Evolutionary conservation across 2,888 invertebrate species (phyloP), one percentile per base, ranked within the genome.

Genomic region (Drosophila anomelani): DNA sequence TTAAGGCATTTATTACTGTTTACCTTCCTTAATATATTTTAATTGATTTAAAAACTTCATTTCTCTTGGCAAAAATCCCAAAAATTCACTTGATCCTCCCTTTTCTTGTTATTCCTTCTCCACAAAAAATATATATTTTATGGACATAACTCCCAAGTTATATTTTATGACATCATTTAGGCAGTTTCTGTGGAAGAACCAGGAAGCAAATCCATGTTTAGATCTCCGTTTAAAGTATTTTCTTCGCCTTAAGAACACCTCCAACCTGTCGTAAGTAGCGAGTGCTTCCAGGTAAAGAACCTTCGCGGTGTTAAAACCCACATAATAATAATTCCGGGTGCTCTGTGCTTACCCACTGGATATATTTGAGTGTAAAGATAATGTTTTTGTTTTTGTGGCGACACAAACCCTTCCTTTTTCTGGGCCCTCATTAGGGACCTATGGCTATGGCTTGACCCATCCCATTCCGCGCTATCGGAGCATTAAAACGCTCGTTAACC

Each of bases 401-500:
- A 44, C 46, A 68, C 69, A 51, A 51, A 70, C 70, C 70, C 39
- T 34, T 46, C 12, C 17, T 5, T 7, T 13, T 8, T 0, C 4
- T 17, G 6, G 47, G 39, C 67, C 57, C 57, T 67, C 70, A 68
- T 67, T 68, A 67, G 47, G 15, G 3, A 3, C 20, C 26, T 26
- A 3, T 23, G 23, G 2, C 23, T 23, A 23, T 23, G 9, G 15
- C 23, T 47, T n/a, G 23, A 34, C 56, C 26, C 36, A 39, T 17
- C 13, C 56, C 43, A 26, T 34, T 17, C 36, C 41, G 39, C 55
- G 70, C 74, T 84, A 88, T 80, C 84, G 75, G 79, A 84, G 88
- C 84, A 84, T 88, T 70, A 88, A 84, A 84, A 88, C 83, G 88
- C 79, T 77, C 81, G 88, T 88, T 84, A 83, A 73, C 39, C 63